Evolutionary conservation across 2,113 vertebrate genomes (phyloP).

Genomic region (Phylloscopus whistleri): DNA sequence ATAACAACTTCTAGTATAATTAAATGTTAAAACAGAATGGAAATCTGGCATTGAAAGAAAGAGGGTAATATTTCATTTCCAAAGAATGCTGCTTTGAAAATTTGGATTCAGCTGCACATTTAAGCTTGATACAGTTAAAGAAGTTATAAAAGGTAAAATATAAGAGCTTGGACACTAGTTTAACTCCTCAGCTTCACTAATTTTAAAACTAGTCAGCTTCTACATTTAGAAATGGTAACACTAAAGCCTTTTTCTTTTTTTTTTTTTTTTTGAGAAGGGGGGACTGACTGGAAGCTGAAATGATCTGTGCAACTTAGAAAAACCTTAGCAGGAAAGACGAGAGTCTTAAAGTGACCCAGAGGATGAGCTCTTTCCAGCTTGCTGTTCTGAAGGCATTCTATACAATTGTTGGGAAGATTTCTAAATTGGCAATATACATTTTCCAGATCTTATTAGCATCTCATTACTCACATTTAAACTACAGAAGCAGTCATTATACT

Average conservation of each 20-base stretch:
- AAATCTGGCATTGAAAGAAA: slow-evolving; percentile 61
- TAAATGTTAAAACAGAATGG: slow-evolving; percentile 66
- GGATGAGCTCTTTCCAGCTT: background rate
- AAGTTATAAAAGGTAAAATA: background rate
- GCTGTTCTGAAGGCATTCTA: background rate
- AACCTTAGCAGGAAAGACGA: background rate
- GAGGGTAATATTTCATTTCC: slow-evolving; percentile 48
- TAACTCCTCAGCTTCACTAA: background rate
- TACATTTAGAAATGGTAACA: background rate
- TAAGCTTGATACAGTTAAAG: background rate
- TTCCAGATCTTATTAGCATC: background rate
- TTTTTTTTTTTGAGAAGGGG: too few species aligned
- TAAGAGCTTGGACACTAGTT: background rate
- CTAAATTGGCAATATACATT: background rate
- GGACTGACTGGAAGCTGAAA: background rate
- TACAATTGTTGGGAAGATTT: background rate
- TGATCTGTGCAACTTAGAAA: background rate
- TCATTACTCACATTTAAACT: background rate
- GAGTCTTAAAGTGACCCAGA: background rate
- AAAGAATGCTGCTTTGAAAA: slow-evolving; percentile 58
- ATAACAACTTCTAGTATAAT: slow-evolving; percentile 63
- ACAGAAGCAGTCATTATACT: background rate
- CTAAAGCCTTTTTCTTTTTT: background rate
- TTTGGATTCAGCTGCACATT: background rate
- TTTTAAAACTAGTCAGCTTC: background rate